Evolutionary conservation across 2,797 vertebrate species (phyloP), one percentile per base, ranked within the genome.

Genomic region (Tragopan temminckii): DNA sequence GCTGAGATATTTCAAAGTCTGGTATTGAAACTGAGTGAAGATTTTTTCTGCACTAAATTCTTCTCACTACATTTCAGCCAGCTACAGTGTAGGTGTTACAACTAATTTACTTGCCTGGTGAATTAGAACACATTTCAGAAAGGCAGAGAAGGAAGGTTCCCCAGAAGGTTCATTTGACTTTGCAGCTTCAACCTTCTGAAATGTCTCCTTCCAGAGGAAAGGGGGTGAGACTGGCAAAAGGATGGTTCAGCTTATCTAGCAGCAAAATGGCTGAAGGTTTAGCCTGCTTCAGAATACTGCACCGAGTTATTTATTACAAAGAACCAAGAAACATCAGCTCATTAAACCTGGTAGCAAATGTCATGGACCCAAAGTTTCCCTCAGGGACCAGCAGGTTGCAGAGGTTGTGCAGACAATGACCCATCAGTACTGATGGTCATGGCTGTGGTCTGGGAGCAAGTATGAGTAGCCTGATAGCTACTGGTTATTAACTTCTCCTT

Each of bases 361-460:
- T 55, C 52, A 52, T 61, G 25, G 46, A 72, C 19, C 11, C 55
- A 9, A 59, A 29, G 31, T 3, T 57, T 8, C 20, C 36, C 25
- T 35, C 3, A 19, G 64, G 9, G 52, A 43, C 29, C 1, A 6
- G 15, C 16, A 71, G 33, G 45, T 42, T 64, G 61, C 72, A 85
- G 71, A 53, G 66, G 45, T 36, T 33, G 24, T 13, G 35, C n/a
- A 84, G 55, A 67, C 24, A 38, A 15, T 0, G 2, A 48, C 2
- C 11, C 1, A 1, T 35, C 31, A 31, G 23, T 7, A 13, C 11
- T 38, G 18, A 35, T 10, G 59, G 38, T 17, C 6, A 67, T 1
- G 3, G 23, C 23, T 85, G 55, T 43, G 16, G 3, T 55, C 61
- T 87, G 53, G 53, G 24, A 81, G 29, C 6, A 88, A 36, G 79